These are phyloP conservation scores for Ophion obscuratus DNA, from an alignment of 2,888 invertebrate genomes.

Conservation along the genomic window DNA sequence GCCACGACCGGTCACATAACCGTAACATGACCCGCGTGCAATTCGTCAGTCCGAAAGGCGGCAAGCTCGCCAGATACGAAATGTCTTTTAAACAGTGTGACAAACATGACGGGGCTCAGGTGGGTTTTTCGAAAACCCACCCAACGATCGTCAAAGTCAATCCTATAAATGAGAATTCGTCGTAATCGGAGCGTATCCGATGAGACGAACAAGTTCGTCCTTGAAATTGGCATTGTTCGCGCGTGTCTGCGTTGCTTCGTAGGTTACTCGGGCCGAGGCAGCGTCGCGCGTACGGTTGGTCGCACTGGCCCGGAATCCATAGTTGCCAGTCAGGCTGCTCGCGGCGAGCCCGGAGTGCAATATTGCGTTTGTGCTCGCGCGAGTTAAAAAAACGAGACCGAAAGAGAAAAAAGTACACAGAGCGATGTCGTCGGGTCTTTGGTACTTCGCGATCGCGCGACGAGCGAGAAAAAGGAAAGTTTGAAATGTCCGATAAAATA, in stretches of 20 bases:
- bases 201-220: not conserved
- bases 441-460: not conserved
- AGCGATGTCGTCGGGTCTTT: slow-evolving; percentile 61
- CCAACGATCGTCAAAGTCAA: not conserved
- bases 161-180: not conserved
- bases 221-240: not conserved
- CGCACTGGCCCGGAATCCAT: slow-evolving; percentile 52
- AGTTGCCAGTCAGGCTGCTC: slow-evolving; percentile 46
- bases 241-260: slow-evolving; percentile 3
- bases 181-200: not conserved
- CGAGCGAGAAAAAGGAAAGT: slow-evolving; percentile 33
- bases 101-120: slow-evolving; percentile 52
- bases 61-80: slow-evolving; percentile 66
- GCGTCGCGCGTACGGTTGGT: slow-evolving; percentile 39
- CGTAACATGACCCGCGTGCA: slow-evolving; percentile 20
- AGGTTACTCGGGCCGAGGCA: not conserved
- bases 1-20: slow-evolving; percentile 27
- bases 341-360: slow-evolving; percentile 12
- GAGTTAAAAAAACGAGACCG: not conserved
- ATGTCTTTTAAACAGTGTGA: slow-evolving; percentile 70
- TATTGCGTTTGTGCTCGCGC: slow-evolving; percentile 49
- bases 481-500: slow-evolving; percentile 68
- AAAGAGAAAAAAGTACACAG: not conserved
- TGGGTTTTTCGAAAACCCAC: not conserved
- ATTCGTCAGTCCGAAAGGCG: slow-evolving; percentile 59